Conservation (phyloP, 2,113 vertebrate genomes). For the Danionella cerebrum region DNA sequence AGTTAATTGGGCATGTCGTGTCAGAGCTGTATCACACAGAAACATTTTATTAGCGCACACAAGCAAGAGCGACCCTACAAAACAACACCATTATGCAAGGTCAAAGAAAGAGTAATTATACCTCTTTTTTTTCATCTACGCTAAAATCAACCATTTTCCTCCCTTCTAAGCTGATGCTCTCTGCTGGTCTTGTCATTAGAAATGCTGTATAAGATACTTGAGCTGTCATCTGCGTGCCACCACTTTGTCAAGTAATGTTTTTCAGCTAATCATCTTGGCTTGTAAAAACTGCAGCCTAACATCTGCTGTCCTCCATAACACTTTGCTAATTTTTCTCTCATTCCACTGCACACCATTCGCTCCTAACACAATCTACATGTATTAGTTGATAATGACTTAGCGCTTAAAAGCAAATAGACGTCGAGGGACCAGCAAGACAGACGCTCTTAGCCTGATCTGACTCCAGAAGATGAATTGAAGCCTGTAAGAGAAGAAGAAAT, state of each 20-base stretch:
- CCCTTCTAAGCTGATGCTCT: constrained; percentile 18
- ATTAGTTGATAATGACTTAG: constrained; percentile 96
- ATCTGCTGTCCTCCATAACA: constrained; percentile 94
- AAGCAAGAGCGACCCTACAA: neutral
- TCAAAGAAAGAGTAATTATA: neutral
- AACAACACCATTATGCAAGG: neutral
- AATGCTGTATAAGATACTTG: constrained; percentile 38
- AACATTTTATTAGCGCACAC: neutral
- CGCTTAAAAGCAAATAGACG: constrained; percentile 97
- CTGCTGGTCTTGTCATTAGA: constrained; percentile 23
- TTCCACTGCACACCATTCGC: constrained; percentile 86
- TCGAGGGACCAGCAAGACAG: constrained; percentile 80
- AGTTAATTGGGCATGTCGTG: constrained; percentile 31
- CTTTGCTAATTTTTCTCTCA: constrained; percentile 90
- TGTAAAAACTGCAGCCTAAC: constrained; percentile 91
- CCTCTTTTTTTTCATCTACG: neutral
- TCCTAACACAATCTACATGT: constrained; percentile 93
- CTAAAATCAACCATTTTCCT: neutral
- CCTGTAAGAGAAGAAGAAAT: constrained; percentile 77
- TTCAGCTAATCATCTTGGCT: constrained; percentile 85
- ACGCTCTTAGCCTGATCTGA: constrained; percentile 74
- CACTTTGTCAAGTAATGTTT: constrained; percentile 66
- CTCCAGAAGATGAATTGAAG: constrained; percentile 89
- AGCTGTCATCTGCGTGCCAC: constrained; percentile 40
- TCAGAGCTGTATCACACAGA: neutral